phyloP scores from a whole-genome alignment of 2,888 invertebrate genomes.

The Steromphala cineraria region DNA sequence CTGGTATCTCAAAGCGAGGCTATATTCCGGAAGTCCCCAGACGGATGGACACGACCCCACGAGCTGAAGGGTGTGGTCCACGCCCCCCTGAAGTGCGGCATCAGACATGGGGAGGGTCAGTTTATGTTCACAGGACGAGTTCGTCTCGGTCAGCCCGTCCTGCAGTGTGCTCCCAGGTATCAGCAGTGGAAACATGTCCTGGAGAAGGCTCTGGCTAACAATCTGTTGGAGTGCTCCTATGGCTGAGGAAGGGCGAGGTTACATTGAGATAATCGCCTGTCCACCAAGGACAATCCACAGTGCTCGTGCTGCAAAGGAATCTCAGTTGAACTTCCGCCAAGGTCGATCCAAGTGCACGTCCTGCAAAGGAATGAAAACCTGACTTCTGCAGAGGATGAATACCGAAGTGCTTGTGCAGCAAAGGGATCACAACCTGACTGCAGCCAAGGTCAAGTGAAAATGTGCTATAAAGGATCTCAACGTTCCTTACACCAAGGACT shows the following conservation, averaged over 20 bases:
- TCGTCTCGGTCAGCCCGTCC: constrained; percentile 54
- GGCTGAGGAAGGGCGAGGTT: background rate
- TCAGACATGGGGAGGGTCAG: constrained; percentile 48
- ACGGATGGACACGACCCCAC: constrained; percentile 27
- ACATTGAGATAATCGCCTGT: background rate
- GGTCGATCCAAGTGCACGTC: no score
- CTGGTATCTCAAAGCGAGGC: constrained; percentile 51
- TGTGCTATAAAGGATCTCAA: no score
- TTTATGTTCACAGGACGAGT: constrained; percentile 63
- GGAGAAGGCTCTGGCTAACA: constrained; percentile 40
- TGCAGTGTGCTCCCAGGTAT: constrained; percentile 62
- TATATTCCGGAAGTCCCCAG: constrained; percentile 25
- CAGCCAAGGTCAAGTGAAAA: no score
- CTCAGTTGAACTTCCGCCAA: no score
- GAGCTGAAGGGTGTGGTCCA: constrained; percentile 52
- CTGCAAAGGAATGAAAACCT: no score
- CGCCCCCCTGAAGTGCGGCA: constrained; percentile 55
- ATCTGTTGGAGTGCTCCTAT: constrained; percentile 47
- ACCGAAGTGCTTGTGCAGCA: no score
- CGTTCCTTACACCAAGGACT: no score
- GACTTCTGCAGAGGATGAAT: no score
- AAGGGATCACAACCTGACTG: no score
- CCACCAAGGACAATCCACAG: background rate
- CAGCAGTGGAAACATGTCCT: constrained; percentile 57
- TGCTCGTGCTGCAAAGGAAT: background rate